Base-by-base conservation (phyloP, 1,140 invertebrate genomes). In the Bemisia tabaci region DNA sequence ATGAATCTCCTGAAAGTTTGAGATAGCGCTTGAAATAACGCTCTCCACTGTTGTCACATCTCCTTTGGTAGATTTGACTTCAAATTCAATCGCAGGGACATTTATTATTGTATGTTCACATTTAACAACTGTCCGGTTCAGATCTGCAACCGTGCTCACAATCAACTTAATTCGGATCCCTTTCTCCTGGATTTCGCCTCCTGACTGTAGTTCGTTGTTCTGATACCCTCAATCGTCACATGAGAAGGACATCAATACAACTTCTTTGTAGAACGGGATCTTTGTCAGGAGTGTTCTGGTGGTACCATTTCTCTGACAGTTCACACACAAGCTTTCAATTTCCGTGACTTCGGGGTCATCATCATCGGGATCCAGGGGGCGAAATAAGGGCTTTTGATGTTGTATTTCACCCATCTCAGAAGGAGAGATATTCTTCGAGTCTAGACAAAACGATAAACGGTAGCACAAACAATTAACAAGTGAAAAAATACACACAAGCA, bases 11-110 rank as follows among this genome's bases (percentile, higher is more conserved):
- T 83, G 78, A 2, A 96, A 79, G 0, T 87, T 92, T 2, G 76
- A 71, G 62, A 91, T 83, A 0, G 88, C 87, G 58, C 90, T 81
- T 61, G 87, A 79, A 39, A 99, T 81, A 24, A 98, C 85, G 2
- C 97, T 95, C 78, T 99, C 96, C 0, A 99, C 83, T 1, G 94
- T 99, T 24, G 95, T 98, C 27, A 99, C 81, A 75, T 92, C 94
- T 81, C 93, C 95, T 82, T 94, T 95, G 89, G 79, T 0, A 94
- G 92, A 72, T 95, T 91, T 80, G 97, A 95, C 90, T 80, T 97
- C 94, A 78, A 99, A 91, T 66, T 98, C 92, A 0, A 99, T 74
- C 73, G 92, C 86, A 0, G 94, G 92, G 74, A 99, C 91, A 69
- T 79, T 80, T 1, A 99, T 77, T 23, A 84, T 83, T 0, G 94